Evolutionary conservation across 2,797 vertebrate genomes (phyloP).

Genomic region (Anas acuta): DNA sequence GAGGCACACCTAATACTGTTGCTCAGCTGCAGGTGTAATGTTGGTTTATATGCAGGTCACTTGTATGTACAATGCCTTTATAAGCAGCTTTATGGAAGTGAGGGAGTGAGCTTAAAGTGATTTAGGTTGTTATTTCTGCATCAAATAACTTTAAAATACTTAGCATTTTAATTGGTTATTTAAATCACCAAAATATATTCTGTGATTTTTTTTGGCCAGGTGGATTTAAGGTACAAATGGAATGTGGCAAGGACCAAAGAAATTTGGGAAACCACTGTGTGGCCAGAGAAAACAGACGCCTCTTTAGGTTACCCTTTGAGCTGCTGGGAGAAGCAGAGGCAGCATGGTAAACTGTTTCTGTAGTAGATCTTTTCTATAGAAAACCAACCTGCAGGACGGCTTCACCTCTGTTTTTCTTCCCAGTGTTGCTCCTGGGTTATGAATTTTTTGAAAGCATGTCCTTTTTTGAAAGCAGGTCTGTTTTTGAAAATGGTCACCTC

Average conservation of each 20-base stretch:
- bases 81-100: background rate
- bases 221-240: background rate
- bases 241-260: background rate
- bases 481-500: background rate
- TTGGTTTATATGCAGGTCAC: background rate
- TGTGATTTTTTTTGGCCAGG: background rate
- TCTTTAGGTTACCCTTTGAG: background rate
- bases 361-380: background rate
- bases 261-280: fast-evolving
- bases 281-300: background rate
- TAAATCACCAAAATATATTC: background rate
- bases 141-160: background rate
- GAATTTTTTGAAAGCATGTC: background rate
- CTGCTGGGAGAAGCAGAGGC: background rate
- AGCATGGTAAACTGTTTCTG: background rate
- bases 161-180: background rate
- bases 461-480: background rate
- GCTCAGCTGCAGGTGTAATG: background rate
- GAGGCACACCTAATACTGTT: fast-evolving
- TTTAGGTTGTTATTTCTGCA: background rate
- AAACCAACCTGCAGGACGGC: background rate
- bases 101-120: background rate
- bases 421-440: background rate
- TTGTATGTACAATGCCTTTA: background rate
- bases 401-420: background rate